These are phyloP conservation scores for Brachyrhaphis roseni DNA, from an alignment of 2,797 vertebrate genomes.

Conservation along the genomic window DNA sequence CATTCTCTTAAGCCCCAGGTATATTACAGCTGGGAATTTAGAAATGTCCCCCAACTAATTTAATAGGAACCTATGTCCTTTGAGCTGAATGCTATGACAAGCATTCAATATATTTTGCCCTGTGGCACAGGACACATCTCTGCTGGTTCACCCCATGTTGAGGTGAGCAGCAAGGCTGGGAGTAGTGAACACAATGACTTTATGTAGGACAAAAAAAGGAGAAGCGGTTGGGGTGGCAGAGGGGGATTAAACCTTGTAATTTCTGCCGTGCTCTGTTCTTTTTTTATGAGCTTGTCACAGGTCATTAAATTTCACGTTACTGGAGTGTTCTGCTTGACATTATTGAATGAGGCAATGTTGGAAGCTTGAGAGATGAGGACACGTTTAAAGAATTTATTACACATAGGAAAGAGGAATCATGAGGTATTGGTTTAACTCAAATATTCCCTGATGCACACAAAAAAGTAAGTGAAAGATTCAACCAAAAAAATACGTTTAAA, in stretches of 20 bases:
- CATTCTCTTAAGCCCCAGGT: conserved; percentile 25
- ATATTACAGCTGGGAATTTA: conserved; percentile 39
- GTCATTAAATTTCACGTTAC: conserved; percentile 73
- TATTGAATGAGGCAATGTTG: conserved; percentile 38
- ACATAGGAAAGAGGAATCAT: conserved; percentile 58
- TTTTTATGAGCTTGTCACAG: conserved; percentile 65
- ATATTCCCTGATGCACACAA: background rate
- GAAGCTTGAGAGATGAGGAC: conserved; percentile 47
- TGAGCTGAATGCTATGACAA: conserved; percentile 49
- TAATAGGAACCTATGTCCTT: conserved; percentile 48
- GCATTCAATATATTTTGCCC: conserved; percentile 36
- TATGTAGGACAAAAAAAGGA: conserved; percentile 14
- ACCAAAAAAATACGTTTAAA: background rate
- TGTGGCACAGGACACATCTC: conserved; percentile 38
- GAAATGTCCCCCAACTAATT: conserved; percentile 35
- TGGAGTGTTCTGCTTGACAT: conserved; percentile 61
- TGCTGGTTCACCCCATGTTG: conserved; percentile 51
- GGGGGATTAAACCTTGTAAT: conserved; percentile 37
- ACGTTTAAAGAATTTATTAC: conserved; percentile 57
- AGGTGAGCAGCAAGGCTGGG: conserved; percentile 54
- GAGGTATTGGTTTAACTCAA: conserved; percentile 53
- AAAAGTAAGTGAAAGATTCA: background rate
- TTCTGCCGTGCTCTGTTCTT: conserved; percentile 41
- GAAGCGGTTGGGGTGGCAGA: background rate
- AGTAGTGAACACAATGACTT: conserved; percentile 50